Base-by-base conservation (phyloP, 2,888 invertebrate genomes). In the Clostera curtula region DNA sequence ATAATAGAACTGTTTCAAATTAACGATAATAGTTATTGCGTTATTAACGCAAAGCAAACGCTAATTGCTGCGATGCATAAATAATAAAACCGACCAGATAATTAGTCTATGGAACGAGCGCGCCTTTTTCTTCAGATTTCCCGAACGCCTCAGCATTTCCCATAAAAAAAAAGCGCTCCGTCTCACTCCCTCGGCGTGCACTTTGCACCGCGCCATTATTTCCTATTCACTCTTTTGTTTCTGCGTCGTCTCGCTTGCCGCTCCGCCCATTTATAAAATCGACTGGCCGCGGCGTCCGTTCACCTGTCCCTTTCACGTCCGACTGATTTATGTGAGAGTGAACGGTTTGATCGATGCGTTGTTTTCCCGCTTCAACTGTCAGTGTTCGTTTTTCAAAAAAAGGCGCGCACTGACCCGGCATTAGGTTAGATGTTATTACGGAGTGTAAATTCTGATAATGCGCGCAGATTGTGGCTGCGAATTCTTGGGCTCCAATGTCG, bases 201-300 rank as follows among this genome's bases (percentile, higher is more conserved):
- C 64, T 56, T 68, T 79, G 82, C 83, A 79, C 68, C 63, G 52
- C 56, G 51, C 61, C 57, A 67, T 71, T 77, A 73, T 69, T 68
- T 76, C 80, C 79, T 64, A 79, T 75, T 75, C 80, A 51, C 80
- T 79, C 80, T 72, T 77, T 72, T 76, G 80, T 75, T 76, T 67
- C 68, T 60, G 62, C 66, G 49, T 71, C 73, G 69, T 74, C 79
- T 67, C 76, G 75, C 68, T 69, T 66, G 43, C 64, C 55, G 75
- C 82, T 72, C 82, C 82, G 80, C 83, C 83, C 83, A 82, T 79
- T 79, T 77, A 77, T 80, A 79, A 80, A 75, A 79, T 80, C 80
- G 79, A 73, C 71, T 76, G 75, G 61, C 64, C 60, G 57, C 61
- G 35, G 45, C 70, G 73, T 63, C 74, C 69, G 65, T 66, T 73